phyloP scores from a whole-genome alignment of 2,797 vertebrate species.

The Anableps anableps region DNA sequence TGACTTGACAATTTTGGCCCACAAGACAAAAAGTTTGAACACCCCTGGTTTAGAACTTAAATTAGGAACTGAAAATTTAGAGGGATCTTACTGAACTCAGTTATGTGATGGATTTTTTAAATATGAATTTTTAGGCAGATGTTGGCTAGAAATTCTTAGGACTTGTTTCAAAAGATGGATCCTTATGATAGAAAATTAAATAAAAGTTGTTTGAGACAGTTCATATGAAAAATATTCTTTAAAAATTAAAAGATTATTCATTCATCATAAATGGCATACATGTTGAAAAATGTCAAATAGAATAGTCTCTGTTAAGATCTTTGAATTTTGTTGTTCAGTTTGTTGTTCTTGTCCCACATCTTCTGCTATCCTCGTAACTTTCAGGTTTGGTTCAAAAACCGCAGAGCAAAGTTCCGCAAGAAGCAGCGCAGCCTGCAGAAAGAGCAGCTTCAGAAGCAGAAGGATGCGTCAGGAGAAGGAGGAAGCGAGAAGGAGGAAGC shows the following conservation, averaged over 20 bases:
- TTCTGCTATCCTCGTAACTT: background rate
- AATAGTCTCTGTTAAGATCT: background rate
- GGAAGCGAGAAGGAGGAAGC: constrained; percentile 83
- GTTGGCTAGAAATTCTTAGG: background rate
- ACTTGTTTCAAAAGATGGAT: background rate
- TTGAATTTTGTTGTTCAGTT: too few relatives aligned
- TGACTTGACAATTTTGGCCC: background rate
- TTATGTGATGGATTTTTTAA: background rate
- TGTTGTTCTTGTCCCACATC: background rate
- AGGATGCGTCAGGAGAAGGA: constrained; percentile 87
- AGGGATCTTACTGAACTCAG: background rate
- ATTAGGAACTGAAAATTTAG: background rate
- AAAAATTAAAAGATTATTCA: background rate
- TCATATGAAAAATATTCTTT: background rate
- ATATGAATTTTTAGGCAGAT: background rate
- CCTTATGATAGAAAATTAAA: background rate
- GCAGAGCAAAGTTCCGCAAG: constrained; percentile 98
- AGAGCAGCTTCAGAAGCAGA: constrained; percentile 97
- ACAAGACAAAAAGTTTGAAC: background rate
- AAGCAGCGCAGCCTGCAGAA: constrained; percentile 98
- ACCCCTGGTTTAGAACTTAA: background rate
- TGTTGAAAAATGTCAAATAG: background rate
- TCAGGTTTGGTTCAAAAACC: constrained; percentile 99
- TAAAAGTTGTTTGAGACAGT: background rate
- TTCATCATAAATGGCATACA: background rate